Evolutionary conservation across 2,888 invertebrate species (phyloP).

Genomic region (Parapristionchus giblindavisi): DNA sequence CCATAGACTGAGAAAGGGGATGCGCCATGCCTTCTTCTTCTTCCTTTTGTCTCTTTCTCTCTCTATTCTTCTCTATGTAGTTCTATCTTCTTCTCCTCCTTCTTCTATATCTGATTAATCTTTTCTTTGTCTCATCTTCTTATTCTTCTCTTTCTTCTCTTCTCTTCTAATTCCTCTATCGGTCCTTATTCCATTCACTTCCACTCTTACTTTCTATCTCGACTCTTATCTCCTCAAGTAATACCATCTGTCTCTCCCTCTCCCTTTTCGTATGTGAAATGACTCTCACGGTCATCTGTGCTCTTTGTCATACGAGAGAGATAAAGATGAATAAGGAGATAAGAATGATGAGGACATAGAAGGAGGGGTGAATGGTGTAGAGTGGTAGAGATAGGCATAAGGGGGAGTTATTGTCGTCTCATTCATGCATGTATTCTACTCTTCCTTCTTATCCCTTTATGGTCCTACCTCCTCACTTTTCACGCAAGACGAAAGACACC

Average conservation of each 20-base stretch:
- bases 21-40: too few species aligned
- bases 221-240: not conserved
- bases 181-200: conserved; percentile 13
- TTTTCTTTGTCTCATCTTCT: not conserved
- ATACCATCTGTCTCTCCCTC: not conserved
- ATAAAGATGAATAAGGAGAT: not conserved
- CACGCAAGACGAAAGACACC: too few species aligned
- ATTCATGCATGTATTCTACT: too few species aligned
- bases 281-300: not conserved
- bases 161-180: not conserved
- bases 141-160: not conserved
- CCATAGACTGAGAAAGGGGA: not conserved
- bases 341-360: conserved; percentile 8
- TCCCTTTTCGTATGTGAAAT: not conserved
- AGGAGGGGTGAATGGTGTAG: not conserved
- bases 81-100: not conserved
- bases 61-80: not conserved
- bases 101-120: not conserved
- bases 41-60: not conserved
- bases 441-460: too few species aligned
- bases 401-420: not conserved
- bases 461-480: not conserved
- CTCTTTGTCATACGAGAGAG: conserved; percentile 1
- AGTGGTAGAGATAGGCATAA: not conserved
- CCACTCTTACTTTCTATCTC: conserved; percentile 7